These are phyloP conservation scores for Drosophila parabipectinata DNA, from an alignment of 1,140 invertebrate genomes.

Conservation along the genomic window DNA sequence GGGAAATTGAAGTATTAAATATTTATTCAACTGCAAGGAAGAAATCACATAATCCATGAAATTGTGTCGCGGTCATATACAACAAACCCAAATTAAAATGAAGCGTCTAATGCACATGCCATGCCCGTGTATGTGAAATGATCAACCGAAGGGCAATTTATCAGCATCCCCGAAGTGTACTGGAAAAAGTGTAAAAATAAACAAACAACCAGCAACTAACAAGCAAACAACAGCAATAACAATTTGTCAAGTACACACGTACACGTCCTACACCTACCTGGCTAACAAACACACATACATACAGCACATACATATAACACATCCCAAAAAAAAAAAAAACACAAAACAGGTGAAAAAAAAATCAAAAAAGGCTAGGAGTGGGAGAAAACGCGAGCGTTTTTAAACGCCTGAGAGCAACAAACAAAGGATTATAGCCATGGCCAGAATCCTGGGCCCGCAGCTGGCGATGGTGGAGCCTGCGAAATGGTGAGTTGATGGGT, in stretches of 20 bases:
- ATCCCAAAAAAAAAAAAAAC: slow-evolving; percentile 9
- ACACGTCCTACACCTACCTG: slow-evolving; percentile 15
- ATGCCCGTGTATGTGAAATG: slow-evolving; percentile 47
- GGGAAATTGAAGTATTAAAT: slow-evolving; percentile 78
- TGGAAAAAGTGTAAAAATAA: slow-evolving; percentile 60
- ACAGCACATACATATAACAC: slow-evolving; percentile 1
- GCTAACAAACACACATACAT: slow-evolving; percentile 6
- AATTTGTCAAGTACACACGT: slow-evolving; percentile 60
- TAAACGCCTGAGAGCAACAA: slow-evolving; percentile 33
- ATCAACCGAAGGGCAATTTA: slow-evolving; percentile 74
- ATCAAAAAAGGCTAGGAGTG: not conserved
- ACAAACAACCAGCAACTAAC: slow-evolving; percentile 28
- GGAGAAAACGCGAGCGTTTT: slow-evolving; percentile 29
- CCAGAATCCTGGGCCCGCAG: slow-evolving; percentile 26
- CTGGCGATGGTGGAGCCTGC: slow-evolving; percentile 41
- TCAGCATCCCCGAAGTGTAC: slow-evolving; percentile 77
- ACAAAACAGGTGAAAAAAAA: slow-evolving; percentile 23
- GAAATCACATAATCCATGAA: slow-evolving; percentile 66
- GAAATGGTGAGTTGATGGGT: slow-evolving; percentile 68
- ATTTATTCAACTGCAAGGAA: slow-evolving; percentile 67
- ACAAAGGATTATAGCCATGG: slow-evolving; percentile 64
- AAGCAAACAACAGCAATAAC: slow-evolving; percentile 48
- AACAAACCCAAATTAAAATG: slow-evolving; percentile 12
- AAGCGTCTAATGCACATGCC: slow-evolving; percentile 34
- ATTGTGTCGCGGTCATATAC: slow-evolving; percentile 46